Evolutionary conservation across 2,888 invertebrate genomes (phyloP), one percentile per base, ranked within the genome.

Genomic region (Sympetrum striolatum): DNA sequence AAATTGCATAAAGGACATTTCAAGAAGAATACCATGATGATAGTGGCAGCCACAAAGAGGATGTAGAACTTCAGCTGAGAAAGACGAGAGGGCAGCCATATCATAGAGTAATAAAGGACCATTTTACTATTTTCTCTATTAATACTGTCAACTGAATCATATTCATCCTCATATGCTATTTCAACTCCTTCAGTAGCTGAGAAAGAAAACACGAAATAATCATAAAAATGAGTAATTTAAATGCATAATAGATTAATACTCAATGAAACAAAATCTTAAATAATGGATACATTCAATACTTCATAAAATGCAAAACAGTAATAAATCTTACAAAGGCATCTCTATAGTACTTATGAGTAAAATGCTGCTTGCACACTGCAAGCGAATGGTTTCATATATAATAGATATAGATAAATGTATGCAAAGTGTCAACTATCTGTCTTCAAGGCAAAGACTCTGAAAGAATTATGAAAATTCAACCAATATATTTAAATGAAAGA

Each of bases 11-110:
- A n/a, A 22, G 60, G 58, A 22, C 58, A n/a, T 86, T 64, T 60
- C 60, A 35, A 86, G 58, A 86, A 35, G 18, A 86, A 2, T 12
- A 86, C 15, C 35, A 58, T 60, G 12, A 60, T 12, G 35, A 35
- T 0, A 37, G 25, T n/a, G 14, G 14, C 91, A 64, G 92, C 91
- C 91, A 93, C 92, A 79, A 95, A 92, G 5, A 93, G 92, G 90
- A 95, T 91, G 92, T 97, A 97, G 86, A 95, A 92, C 90, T 93
- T 93, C 35, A 97, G 94, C 92, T 96, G 95, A 0, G 94, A 94
- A 93, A 97, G 97, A 92, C 98, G 95, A 91, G 95, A 94, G 90
- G 97, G 97, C 64, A 96, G 95, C 97, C 97, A 97, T 91, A 97
- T 94, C 60, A 97, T 96, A n/a, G 96, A 96, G 93, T 97, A 97